Evolutionary conservation across 2,888 invertebrate genomes (phyloP), one percentile per base, ranked within the genome.

Genomic region (Drosophila lacicola): DNA sequence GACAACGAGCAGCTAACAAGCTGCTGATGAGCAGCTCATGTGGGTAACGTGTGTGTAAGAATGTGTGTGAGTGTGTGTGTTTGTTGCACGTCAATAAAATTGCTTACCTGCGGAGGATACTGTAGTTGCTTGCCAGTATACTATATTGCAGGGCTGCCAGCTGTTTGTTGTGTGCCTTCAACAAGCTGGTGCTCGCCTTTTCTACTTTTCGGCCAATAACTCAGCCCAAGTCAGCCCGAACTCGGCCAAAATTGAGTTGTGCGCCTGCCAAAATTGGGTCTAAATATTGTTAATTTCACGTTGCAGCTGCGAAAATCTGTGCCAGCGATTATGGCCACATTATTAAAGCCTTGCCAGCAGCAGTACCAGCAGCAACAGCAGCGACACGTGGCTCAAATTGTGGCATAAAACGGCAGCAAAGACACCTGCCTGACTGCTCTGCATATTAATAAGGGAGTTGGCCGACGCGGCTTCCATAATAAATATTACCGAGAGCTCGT

Each of bases 391-490:
- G 67, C 71, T 66, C 66, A 86, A 88, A 88, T 88, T 73, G 89
- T 83, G 87, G 84, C 87, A 89, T 80, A 71, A 89, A 83, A 89
- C 75, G 82, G 73, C 70, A 73, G 83, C 74, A 83, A 64, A 87
- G 85, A 83, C 89, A 83, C 83, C 83, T 87, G 84, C 55, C 67
- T 65, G 67, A 50, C 81, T 73, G 83, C 66, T 87, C 69, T 83
- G 89, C 72, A 83, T 83, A 83, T 83, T 89, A 83, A 89, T 83
- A 87, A 73, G 78, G 57, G 47, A 41, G 56, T 50, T 64, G 42
- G 45, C 41, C 69, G 55, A 72, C 65, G 78, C 74, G 46, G 45
- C 67, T 66, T 68, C 54, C 83, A 76, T 88, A 74, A 82, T 86
- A 88, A 85, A 85, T 73, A 82, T 69, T 69, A 68, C 50, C 37